Evolutionary conservation across 2,113 vertebrate species (phyloP).

Genomic region (Nycticorax nycticorax): DNA sequence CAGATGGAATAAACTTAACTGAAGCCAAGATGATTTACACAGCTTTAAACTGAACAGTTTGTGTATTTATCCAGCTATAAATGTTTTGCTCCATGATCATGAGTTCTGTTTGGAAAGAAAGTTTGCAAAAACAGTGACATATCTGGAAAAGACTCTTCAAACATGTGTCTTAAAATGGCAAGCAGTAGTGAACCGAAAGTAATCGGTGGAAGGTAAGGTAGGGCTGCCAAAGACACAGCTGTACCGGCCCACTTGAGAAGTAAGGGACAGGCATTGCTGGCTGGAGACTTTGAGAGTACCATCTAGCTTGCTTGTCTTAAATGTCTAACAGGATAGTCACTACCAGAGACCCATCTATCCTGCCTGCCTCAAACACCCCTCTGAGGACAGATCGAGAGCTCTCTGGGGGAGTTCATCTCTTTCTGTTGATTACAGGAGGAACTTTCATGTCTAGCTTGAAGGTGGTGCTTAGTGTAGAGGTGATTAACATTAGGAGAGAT

Average conservation of each 20-base stretch:
- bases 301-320: not conserved
- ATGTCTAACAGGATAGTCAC: not conserved
- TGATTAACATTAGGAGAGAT: not conserved
- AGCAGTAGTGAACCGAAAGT: not conserved
- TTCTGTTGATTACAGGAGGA: not conserved
- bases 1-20: slow-evolving; percentile 75
- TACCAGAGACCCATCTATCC: not conserved
- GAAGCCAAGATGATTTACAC: slow-evolving; percentile 66
- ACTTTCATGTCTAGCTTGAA: not conserved
- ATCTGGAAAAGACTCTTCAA: not conserved
- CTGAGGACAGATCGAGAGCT: not conserved
- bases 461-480: not conserved
- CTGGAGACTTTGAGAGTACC: not conserved
- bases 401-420: not conserved
- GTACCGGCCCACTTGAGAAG: not conserved
- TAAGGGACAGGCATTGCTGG: not conserved
- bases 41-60: slow-evolving; percentile 60
- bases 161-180: not conserved
- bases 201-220: not conserved
- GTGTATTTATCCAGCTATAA: slow-evolving; percentile 49
- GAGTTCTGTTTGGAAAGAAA: slow-evolving; percentile 18
- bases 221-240: not conserved
- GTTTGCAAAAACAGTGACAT: not conserved
- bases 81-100: slow-evolving; percentile 29
- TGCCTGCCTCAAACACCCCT: not conserved